Evolutionary conservation across 2,113 vertebrate genomes (phyloP), one percentile per base, ranked within the genome.

Genomic region (Pleuronectes platessa): DNA sequence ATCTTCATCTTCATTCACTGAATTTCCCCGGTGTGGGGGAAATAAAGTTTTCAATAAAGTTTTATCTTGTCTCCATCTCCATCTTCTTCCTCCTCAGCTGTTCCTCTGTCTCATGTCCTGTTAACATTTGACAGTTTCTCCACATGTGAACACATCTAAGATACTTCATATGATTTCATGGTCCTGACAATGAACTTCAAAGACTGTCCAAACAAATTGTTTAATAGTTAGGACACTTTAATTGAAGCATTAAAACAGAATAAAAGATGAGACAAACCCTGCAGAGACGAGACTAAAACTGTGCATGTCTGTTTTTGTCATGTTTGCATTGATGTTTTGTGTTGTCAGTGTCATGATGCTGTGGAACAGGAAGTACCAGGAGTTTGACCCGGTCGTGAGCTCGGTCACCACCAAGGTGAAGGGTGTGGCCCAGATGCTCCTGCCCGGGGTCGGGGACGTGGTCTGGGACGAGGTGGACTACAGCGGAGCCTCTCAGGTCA

Each of bases 401-500:
- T 95, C 95, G 0, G 80, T 94, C 61, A 92, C 92, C 47, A 82
- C 91, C 24, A 95, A 82, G 75, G 90, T 95, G 71, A 96, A 96
- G 68, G 94, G 95, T 2, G 91, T 94, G 1, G 89, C 91, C 40
- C 77, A 87, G 66, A 53, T 71, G 13, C 54, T 17, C 8, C 42
- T 91, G 27, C 75, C 85, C 1, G 89, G 81, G 5, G 14, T 84
- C 0, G 91, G 82, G 1, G 59, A 70, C 14, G 64, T 90, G 60
- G 79, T 95, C 69, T 96, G 95, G 93, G 95, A 95, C 27, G 81
- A 85, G 42, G 92, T 92, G 45, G 94, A 96, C 92, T 89, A 91
- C 77, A 93, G 94, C 3, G 68, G 88, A 2, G 68, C 83, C 31
- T 68, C 74, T 4, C 93, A 95, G 93, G 94, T 95, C n/a, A 8